phyloP scores from a whole-genome alignment of 1,140 invertebrate species.

The Andrena cerasifolii region DNA sequence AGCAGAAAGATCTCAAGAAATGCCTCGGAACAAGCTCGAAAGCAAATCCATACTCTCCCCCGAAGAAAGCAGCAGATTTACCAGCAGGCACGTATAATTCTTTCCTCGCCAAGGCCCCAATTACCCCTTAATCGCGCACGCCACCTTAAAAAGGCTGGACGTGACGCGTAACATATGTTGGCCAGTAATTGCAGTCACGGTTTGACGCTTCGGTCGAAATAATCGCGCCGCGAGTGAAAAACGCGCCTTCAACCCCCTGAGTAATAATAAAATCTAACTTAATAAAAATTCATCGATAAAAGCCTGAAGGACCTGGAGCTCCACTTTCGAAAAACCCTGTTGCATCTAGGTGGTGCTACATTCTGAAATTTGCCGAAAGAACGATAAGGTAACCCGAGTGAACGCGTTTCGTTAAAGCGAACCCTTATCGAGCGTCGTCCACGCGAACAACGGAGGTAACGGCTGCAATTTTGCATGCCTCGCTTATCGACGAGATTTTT shows the following conservation, averaged over 20 bases:
- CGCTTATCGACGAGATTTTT: conserved; percentile 3
- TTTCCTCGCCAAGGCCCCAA: conserved; percentile 26
- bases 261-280: too few species aligned
- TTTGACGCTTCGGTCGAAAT: not conserved
- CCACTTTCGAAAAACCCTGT: too few species aligned
- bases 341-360: too few species aligned
- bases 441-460: not conserved
- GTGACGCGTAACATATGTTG: conserved; percentile 28
- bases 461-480: not conserved
- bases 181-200: conserved; percentile 4
- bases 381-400: too few species aligned
- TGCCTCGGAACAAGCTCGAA: not conserved
- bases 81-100: not conserved
- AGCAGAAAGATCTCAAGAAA: too few species aligned
- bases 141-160: conserved; percentile 5
- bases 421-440: conserved; percentile 1
- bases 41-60: not conserved
- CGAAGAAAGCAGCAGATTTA: not conserved
- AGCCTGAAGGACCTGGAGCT: too few species aligned
- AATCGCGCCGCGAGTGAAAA: not conserved
- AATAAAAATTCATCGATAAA: too few species aligned
- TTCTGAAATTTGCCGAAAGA: too few species aligned
- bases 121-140: conserved; percentile 25
- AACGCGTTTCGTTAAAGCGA: too few species aligned
- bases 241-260: not conserved